Evolutionary conservation across 2,797 vertebrate genomes (phyloP), one percentile per base, ranked within the genome.

Genomic region (Hipposideros larvatus): DNA sequence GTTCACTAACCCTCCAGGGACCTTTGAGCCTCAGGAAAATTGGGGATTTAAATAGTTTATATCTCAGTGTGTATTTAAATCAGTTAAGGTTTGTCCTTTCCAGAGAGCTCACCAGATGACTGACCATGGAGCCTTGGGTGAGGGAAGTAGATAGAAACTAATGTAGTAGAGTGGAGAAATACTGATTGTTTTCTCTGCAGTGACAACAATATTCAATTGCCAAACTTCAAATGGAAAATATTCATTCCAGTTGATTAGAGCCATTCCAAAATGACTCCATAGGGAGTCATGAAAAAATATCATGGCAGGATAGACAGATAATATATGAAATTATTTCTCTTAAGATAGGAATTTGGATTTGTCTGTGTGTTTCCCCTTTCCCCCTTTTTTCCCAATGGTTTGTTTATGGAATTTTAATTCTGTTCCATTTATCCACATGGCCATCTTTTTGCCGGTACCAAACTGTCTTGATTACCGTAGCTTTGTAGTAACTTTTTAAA

Each of bases 241-340:
- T 22, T 87, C 53, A 96, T 95, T 94, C 66, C 78, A 94, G 80
- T 90, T 63, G 37, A 94, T 95, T 77, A 71, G 37, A 77, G 55
- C 68, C 85, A 87, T 92, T 94, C 63, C 46, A 92, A 86, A 88
- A 96, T 87, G n/a, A 91, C 94, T 75, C 79, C 48, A 71, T 31
- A 57, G 53, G 28, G 80, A 86, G 89, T 95, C 26, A 37, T 43
- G 2, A 31, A 92, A 77, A 97, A 82, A 34, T 37, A 70, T 74
- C 63, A 78, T 26, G 11, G 7, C 28, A 90, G 5, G 22, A 86
- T 48, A 90, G 18, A 75, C 18, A 92, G 61, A 77, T 73, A 51
- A 73, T 88, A 34, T 57, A 51, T 34, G 11, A 37, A 79, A 75
- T 65, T 91, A n/a, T 80, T 91, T 90, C 41, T 87, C 53, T 96